These are phyloP conservation scores for Actinia tenebrosa DNA, from an alignment of 64 coral and sea anemone species.

Conservation along the genomic window DNA sequence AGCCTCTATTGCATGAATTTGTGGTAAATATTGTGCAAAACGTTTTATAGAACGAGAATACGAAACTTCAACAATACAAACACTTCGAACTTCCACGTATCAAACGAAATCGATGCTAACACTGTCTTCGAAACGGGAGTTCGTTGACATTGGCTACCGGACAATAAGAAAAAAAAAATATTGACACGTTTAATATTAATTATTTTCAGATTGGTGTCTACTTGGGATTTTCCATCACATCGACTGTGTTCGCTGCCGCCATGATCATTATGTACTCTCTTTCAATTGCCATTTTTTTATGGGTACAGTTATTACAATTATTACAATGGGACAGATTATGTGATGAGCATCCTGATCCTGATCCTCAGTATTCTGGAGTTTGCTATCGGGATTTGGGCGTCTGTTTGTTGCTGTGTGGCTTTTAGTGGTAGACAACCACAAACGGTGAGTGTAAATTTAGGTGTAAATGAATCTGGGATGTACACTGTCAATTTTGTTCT, in stretches of 20 bases:
- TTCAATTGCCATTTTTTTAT: neutral
- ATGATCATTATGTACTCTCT: neutral
- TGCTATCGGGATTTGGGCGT: neutral
- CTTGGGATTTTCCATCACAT: neutral
- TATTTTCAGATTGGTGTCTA: neutral
- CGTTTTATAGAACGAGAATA: too few relatives aligned
- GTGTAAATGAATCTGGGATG: too few relatives aligned
- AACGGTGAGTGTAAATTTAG: neutral
- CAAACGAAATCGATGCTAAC: too few relatives aligned
- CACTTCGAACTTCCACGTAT: too few relatives aligned
- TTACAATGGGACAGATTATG: neutral
- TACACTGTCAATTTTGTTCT: too few relatives aligned
- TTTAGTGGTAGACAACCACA: neutral
- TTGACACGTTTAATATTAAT: too few relatives aligned
- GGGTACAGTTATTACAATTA: neutral
- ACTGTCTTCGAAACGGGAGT: too few relatives aligned
- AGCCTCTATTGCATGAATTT: too few relatives aligned
- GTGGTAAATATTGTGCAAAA: too few relatives aligned
- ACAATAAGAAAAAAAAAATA: too few relatives aligned
- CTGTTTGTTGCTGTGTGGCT: neutral
- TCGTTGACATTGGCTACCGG: too few relatives aligned
- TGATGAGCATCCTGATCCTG: neutral
- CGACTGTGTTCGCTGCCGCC: neutral
- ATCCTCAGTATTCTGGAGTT: neutral
- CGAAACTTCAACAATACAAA: too few relatives aligned